Evolutionary conservation across 1,140 invertebrate species (phyloP).

Genomic region (Ectropis grisescens): DNA sequence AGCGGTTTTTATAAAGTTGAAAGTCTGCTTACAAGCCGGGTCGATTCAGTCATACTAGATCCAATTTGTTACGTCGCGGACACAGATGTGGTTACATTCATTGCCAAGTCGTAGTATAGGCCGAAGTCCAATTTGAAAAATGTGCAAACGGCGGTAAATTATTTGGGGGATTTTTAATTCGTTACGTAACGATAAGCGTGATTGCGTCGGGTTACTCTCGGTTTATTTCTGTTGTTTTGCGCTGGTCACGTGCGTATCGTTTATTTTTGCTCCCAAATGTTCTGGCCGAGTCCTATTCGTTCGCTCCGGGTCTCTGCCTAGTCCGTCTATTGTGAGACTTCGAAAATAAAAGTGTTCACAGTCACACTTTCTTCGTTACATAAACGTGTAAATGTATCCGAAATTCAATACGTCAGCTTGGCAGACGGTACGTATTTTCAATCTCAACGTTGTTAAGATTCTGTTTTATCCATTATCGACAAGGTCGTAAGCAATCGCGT

Average conservation of each 20-base stretch:
- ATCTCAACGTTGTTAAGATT: not conserved
- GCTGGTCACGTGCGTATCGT: constrained; percentile 26
- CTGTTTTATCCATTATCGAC: too few species aligned
- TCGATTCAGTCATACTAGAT: not conserved
- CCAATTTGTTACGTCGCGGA: constrained; percentile 3
- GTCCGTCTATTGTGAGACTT: not conserved
- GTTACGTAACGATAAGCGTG: constrained; percentile 11
- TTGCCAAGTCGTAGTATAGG: constrained; percentile 9
- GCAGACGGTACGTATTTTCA: too few species aligned
- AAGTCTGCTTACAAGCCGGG: too few species aligned
- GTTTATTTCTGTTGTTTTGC: constrained; percentile 20
- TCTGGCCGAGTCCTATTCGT: constrained; percentile 9
- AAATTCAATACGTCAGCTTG: too few species aligned
- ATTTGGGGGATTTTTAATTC: constrained; percentile 6
- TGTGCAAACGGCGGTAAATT: constrained; percentile 6
- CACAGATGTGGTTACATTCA: constrained; percentile 6
- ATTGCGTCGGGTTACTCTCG: constrained; percentile 12
- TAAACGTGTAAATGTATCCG: too few species aligned
- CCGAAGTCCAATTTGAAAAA: constrained; percentile 14
- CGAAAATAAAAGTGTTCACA: too few species aligned
- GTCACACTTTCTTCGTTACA: too few species aligned
- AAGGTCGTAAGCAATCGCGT: too few species aligned
- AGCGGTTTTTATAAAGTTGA: too few species aligned
- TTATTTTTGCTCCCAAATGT: constrained; percentile 33
- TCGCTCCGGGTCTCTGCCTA: not conserved